Percentiles rank a stretch among this genome's conserved stretches.
phyloP scores from a whole-genome alignment of 2,888 invertebrate species.

The Netelia fuscicornis region DNA sequence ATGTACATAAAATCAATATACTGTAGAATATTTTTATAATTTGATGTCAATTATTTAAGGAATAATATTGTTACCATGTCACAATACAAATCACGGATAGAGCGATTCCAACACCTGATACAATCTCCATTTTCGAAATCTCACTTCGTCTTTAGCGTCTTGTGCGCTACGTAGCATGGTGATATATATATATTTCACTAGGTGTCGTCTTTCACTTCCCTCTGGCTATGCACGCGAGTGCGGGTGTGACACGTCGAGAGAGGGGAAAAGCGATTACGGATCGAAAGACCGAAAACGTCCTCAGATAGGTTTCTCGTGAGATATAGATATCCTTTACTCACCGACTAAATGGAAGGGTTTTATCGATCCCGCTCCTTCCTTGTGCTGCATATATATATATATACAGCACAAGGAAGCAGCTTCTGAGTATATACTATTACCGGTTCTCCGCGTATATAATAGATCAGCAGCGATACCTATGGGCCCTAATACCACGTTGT shows the following conservation, averaged over 20 bases:
- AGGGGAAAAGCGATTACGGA: conserved; percentile 50
- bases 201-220: conserved; percentile 38
- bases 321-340: conserved; percentile 41
- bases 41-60: too few relatives aligned
- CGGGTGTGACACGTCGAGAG: conserved; percentile 39
- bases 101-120: neutral
- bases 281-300: conserved; percentile 45
- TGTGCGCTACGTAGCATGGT: neutral
- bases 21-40: too few relatives aligned
- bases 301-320: conserved; percentile 36
- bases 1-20: too few relatives aligned
- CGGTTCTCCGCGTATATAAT: conserved; percentile 27
- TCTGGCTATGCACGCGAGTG: conserved; percentile 1
- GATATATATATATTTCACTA: conserved; percentile 21
- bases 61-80: too few relatives aligned
- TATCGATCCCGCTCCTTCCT: neutral
- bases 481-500: neutral
- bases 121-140: neutral
- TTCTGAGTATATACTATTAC: conserved; percentile 34
- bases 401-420: conserved; percentile 20
- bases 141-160: neutral
- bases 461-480: neutral
- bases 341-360: conserved; percentile 43
- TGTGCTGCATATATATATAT: neutral
- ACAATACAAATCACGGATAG: too few relatives aligned